phyloP scores from a whole-genome alignment of 2,113 vertebrate genomes.

The Lophochroa leadbeateri region DNA sequence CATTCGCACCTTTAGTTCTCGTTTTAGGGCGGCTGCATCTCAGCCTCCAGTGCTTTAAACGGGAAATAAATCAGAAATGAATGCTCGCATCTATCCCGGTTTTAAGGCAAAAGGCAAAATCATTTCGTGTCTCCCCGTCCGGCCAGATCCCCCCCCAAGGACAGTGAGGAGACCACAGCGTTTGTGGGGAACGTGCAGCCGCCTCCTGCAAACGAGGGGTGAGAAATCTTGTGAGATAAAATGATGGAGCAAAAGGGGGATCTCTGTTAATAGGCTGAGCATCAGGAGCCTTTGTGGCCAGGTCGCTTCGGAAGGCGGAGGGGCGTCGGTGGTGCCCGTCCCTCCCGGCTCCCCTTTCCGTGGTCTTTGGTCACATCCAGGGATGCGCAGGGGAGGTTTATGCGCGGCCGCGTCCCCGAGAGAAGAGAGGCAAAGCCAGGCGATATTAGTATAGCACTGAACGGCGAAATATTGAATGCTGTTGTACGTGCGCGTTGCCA shows the following conservation, averaged over 20 bases:
- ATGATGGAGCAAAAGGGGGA: background rate
- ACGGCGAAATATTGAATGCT: background rate
- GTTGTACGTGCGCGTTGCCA: background rate
- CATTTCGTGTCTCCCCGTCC: background rate
- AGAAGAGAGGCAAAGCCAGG: background rate
- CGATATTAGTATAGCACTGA: background rate
- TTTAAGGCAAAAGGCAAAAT: background rate
- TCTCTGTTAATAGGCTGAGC: background rate
- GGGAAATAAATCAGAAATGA: background rate
- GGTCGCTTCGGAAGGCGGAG: background rate
- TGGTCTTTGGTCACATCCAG: background rate
- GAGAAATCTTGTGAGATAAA: background rate
- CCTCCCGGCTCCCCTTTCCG: background rate
- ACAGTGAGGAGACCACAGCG: background rate
- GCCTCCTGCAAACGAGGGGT: background rate
- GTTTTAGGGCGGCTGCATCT: background rate
- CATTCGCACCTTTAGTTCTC: background rate
- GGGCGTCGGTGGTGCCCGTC: background rate
- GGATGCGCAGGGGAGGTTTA: background rate
- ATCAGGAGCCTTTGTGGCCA: slow-evolving; percentile 13
- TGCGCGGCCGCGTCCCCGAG: background rate
- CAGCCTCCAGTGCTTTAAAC: background rate
- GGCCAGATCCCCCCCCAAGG: background rate
- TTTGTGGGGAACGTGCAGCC: background rate
- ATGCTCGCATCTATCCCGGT: rapidly evolving